These are phyloP conservation scores for Eupleurogrammus muticus DNA, from an alignment of 2,797 vertebrate genomes.

Conservation along the genomic window DNA sequence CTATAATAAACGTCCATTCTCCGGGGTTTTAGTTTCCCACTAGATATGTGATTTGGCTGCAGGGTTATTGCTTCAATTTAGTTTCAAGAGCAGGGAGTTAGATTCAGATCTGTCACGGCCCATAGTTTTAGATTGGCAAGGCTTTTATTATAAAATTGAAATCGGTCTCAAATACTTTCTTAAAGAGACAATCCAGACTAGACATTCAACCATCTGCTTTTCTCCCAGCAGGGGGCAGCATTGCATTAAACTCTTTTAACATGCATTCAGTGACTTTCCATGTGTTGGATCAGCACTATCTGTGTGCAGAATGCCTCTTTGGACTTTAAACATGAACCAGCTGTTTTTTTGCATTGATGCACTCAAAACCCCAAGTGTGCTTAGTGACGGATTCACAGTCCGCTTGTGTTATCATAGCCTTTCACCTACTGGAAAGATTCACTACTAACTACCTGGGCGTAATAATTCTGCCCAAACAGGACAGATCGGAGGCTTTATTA, in stretches of 20 bases:
- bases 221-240: constrained; percentile 59
- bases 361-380: constrained; percentile 3
- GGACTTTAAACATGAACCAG: constrained; percentile 21
- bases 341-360: constrained; percentile 7
- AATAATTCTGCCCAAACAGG: not conserved
- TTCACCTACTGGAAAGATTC: constrained; percentile 23
- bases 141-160: too few relatives aligned
- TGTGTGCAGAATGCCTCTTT: not conserved
- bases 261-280: not conserved
- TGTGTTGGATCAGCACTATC: constrained; percentile 16
- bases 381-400: not conserved
- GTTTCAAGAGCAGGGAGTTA: not conserved
- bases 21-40: constrained; percentile 3
- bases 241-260: not conserved
- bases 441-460: not conserved
- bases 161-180: too few relatives aligned
- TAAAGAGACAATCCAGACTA: too few relatives aligned
- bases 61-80: not conserved
- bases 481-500: constrained; percentile 25
- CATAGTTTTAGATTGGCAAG: not conserved
- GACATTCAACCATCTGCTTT: not conserved
- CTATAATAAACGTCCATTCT: not conserved
- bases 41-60: constrained; percentile 1
- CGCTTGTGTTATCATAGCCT: constrained; percentile 6
- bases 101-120: not conserved